Evolutionary conservation across 2,113 vertebrate species (phyloP).

Genomic region (Sorex araneus): DNA sequence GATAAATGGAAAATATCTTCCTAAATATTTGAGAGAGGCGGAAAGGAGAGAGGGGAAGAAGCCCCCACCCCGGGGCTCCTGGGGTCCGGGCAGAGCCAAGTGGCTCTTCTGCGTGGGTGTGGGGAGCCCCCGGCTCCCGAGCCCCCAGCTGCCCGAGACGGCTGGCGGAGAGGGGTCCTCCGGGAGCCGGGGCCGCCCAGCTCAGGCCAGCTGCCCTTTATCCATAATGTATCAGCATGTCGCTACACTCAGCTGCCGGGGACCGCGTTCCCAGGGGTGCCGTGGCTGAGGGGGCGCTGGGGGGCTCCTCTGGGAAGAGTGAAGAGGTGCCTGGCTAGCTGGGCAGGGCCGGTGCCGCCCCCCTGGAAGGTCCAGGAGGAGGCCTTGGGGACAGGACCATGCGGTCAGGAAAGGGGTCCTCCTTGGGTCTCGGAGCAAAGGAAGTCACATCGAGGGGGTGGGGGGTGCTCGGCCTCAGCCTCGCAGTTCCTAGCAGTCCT

Average conservation of each 20-base stretch:
- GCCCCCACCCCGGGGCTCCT: not conserved
- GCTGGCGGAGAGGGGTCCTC: not conserved
- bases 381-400: not conserved
- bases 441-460: too few relatives aligned
- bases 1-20: slow-evolving; percentile 80
- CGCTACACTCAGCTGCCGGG: slow-evolving; percentile 59
- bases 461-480: too few relatives aligned
- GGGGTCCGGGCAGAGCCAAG: not conserved
- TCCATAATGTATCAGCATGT: slow-evolving; percentile 40
- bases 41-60: not conserved
- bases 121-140: fast-evolving
- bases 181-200: not conserved
- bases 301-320: not conserved
- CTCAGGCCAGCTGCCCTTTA: slow-evolving; percentile 42
- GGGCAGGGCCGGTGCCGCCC: not conserved
- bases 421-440: too few relatives aligned
- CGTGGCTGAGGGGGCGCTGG: slow-evolving; percentile 6
- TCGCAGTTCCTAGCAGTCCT: too few relatives aligned
- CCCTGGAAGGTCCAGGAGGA: too few relatives aligned
- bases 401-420: too few relatives aligned
- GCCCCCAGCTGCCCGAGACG: not conserved
- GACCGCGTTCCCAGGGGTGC: slow-evolving; percentile 19
- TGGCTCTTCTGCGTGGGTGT: not conserved
- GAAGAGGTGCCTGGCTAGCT: not conserved
- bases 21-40: slow-evolving; percentile 80